Base-by-base conservation (phyloP, 1,140 invertebrate species). In the Magallana ariakensis region DNA sequence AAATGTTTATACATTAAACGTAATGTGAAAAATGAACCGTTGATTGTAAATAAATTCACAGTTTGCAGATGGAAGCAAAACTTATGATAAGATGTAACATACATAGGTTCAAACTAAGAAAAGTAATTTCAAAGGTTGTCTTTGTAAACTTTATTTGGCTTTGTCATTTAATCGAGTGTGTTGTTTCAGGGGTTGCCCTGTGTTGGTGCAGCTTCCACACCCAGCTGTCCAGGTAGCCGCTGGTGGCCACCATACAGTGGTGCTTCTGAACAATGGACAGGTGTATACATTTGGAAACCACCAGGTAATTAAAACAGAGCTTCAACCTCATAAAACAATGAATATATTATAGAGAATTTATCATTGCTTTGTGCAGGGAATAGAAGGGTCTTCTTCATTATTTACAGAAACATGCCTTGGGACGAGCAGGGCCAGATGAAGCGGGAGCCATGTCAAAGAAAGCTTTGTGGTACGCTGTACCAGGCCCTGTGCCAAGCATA, bases 261-360 rank as follows among this genome's bases (percentile, higher is more conserved):
- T 99, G 22, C 95, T 99, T n/a, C 97, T 98, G 19, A 95, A 96
- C 62, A 97, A 97, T 91, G 99, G 99, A 7, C 97, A 98, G 94
- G 97, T 99, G 7, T 98, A 97, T 91, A 99, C 98, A 0, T 99
- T 98, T 95, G 99, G 99, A 75, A 97, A 96, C 92, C 97, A 98
- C 95, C 97, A 98, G 96, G 97, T 97, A 70, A 33, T 19, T 13
- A 6, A 33, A 33, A 33, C 33, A 33, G 33, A 46, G 5, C 5
- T 46, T 2, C 2, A 3, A 4, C 3, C 33, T 4, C 33, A 46
- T 4, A 46, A 46, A 46, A 4, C 33, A 46, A 46, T 46, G 33
- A 46, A 46, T 46, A 46, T 4, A 2, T 46, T 46, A 5, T 46
- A 46, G 2, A 0, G 33, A 5, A 46, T 46, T 46, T 46, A 46